Base-by-base conservation (phyloP, 2,888 invertebrate genomes). In the Dolomedes plantarius region DNA sequence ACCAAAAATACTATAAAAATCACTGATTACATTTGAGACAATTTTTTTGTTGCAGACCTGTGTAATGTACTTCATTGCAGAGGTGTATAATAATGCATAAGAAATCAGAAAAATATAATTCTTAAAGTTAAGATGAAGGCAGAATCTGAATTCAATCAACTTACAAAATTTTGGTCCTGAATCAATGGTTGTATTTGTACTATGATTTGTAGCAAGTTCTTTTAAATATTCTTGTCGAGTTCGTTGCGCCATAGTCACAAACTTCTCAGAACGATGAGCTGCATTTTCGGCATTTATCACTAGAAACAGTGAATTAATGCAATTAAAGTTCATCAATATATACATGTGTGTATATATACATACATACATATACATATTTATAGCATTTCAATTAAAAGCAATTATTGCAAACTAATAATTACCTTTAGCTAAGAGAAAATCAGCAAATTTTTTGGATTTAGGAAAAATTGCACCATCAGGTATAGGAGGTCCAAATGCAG, bases 261-360 rank as follows among this genome's bases (percentile, higher is more conserved):
- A 98, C 92, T 98, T 98, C 90, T 98, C 97, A 65, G 98, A 97
- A 89, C 96, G 94, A 91, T 98, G 97, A 13, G 98, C 98, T 13
- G 98, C 98, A 92, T 98, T 98, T 91, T 98, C 98, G 29, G 97
- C 98, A 92, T 98, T 98, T 89, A 98, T 97, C 56, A 97, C 95
- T 93, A 80, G 6, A 31, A 68, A 46, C 62, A 68, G 56, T 1
- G 36, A 50, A 41, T 73, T 73, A 2, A n/a, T n/a, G n/a, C 19
- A 50, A 5, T 11, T n/a, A 19, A 19, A 13, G 5, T 9, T 50
- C 19, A 50, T 5, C 13, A 50, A 3, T 5, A 6, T 31, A 31
- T 6, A 1, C 50, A 50, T 50, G n/a, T 7, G n/a, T 50, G n/a
- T 1, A 29, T n/a, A n/a, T 1, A 3, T 50, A 50, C 0, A 50